Conservation (phyloP, 2,797 vertebrate species). For the Ciconia nigra region DNA sequence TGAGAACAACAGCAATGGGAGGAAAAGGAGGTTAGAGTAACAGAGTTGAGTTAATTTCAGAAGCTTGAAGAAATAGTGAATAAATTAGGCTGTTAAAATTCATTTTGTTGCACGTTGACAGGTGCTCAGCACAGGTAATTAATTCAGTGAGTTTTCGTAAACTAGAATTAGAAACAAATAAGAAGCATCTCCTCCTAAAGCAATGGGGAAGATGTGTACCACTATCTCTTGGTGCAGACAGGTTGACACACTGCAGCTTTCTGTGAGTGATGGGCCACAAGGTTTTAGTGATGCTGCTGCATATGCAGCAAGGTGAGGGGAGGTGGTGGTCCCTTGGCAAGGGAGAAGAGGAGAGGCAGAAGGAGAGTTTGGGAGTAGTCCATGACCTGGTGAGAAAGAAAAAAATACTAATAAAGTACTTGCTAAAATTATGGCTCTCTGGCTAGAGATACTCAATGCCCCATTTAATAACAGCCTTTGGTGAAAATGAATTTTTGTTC, state of each 20-base stretch:
- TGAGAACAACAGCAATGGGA: not conserved
- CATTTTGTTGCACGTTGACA: not conserved
- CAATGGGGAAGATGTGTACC: not conserved
- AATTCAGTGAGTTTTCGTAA: slow-evolving; percentile 16
- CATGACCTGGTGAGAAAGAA: not conserved
- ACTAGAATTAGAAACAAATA: not conserved
- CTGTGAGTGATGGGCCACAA: not conserved
- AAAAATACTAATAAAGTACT: not conserved
- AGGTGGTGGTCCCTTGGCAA: not conserved
- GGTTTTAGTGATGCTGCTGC: not conserved
- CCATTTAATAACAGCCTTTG: not conserved
- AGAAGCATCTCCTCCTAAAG: not conserved
- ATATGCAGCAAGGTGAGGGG: not conserved
- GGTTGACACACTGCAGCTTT: not conserved
- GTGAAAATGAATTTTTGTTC: not conserved
- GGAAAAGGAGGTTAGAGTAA: not conserved
- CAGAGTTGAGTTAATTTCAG: not conserved
- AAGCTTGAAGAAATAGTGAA: not conserved
- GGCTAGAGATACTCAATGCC: not conserved
- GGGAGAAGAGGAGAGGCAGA: not conserved
- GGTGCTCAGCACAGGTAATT: slow-evolving; percentile 9
- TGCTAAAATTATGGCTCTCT: not conserved
- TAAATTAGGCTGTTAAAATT: slow-evolving; percentile 30
- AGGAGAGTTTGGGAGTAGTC: not conserved
- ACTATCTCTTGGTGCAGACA: not conserved